Evolutionary conservation across 2,797 vertebrate genomes (phyloP), one percentile per base, ranked within the genome.

Genomic region (Schizopygopsis malacanthus): DNA sequence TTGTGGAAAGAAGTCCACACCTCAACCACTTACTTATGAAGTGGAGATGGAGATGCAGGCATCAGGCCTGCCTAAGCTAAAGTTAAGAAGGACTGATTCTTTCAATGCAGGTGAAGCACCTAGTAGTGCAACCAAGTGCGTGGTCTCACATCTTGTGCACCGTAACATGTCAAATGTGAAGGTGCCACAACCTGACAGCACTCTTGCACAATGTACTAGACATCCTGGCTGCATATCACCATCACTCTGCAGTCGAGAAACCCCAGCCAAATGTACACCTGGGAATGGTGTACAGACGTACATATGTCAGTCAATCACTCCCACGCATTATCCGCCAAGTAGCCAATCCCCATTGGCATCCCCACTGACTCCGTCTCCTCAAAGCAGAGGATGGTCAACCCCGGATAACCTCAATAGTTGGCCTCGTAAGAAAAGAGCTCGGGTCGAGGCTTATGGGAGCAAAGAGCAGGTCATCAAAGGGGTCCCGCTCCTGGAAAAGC

Each of bases 241-340:
- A 0, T 96, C 97, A 16, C 33, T 95, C 41, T 95, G 89, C 54
- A 89, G 94, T 43, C 96, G 96, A 6, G 91, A 89, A 80, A 96
- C 95, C 4, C 96, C 96, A 6, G 95, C 93, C 4, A 96, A 96
- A 81, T 94, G 92, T 85, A 98, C 97, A 0, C 97, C 98, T 0
- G 93, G 96, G 10, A 97, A 97, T 84, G 90, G 92, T 4, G 90
- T 97, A 13, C 98, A 99, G 81, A 99, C 96, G 0, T 97, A 96
- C 85, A 98, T 99, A 89, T 99, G 98, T 90, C 97, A 97, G 88
- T 96, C 97, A 0, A 98, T 97, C 83, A 98, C 98, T 3, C 98
- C 98, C 0, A 98, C 97, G 1, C 95, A 70, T 12, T 93, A 95
- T 77, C 89, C 94, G 2, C 91, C 92, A 0, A 93, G 88, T 0